These are phyloP conservation scores for Ypsolopha sequella DNA, from an alignment of 2,888 invertebrate genomes.

Conservation along the genomic window DNA sequence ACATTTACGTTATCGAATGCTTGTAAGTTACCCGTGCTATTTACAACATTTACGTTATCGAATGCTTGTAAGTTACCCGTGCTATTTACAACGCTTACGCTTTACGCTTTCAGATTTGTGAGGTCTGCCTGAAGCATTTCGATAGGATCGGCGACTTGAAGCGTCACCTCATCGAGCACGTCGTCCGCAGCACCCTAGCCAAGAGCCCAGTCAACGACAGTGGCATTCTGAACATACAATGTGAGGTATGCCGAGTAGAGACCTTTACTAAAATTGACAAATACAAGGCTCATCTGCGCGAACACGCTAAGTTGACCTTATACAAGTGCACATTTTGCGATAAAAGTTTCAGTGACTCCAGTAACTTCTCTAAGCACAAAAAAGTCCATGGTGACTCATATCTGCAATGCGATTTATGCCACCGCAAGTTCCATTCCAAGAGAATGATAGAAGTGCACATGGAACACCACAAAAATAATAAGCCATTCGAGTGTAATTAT, in stretches of 20 bases:
- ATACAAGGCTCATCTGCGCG: slow-evolving; percentile 57
- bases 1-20: slow-evolving; percentile 5
- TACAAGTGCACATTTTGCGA: slow-evolving; percentile 62
- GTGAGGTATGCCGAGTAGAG: slow-evolving; percentile 43
- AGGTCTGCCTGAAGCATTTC: slow-evolving; percentile 50
- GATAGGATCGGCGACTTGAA: slow-evolving; percentile 56
- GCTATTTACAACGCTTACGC: no score
- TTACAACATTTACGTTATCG: no score
- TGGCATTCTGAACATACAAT: slow-evolving; percentile 43
- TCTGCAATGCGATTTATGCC: slow-evolving; percentile 57
- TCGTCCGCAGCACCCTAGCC: slow-evolving; percentile 45
- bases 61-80: slow-evolving; percentile 6
- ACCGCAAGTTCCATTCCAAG: slow-evolving; percentile 59
- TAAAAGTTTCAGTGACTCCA: slow-evolving; percentile 61
- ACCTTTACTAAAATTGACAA: slow-evolving; percentile 48
- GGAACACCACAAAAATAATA: slow-evolving; percentile 47
- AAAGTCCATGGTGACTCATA: slow-evolving; percentile 51
- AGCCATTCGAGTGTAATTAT: slow-evolving; percentile 35
- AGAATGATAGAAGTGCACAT: slow-evolving; percentile 56
- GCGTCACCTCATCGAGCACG: slow-evolving; percentile 60
- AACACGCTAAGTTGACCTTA: slow-evolving; percentile 56
- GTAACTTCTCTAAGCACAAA: slow-evolving; percentile 65
- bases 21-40: no score
- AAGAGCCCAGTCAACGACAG: slow-evolving; percentile 40
- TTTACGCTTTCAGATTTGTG: slow-evolving; percentile 36